Percentiles rank a stretch among this genome's conserved stretches.
Evolutionary conservation across 2,888 invertebrate genomes (phyloP).

Genomic region (Andrena fulva): DNA sequence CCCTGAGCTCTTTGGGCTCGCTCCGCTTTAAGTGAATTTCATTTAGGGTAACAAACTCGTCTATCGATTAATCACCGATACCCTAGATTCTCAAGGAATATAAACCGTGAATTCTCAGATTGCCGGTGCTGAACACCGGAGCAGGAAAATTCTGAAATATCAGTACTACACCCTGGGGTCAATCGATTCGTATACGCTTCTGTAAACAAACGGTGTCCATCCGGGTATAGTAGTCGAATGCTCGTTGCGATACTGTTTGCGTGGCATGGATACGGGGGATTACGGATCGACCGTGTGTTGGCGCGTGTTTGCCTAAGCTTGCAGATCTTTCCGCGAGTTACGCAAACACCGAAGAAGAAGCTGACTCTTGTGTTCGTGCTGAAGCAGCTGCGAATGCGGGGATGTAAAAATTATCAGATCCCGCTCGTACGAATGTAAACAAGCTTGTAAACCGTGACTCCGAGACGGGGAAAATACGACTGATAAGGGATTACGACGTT

Average conservation of each 20-base stretch:
- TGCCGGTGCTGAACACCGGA: neutral
- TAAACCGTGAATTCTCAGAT: neutral
- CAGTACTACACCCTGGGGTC: conserved; percentile 4
- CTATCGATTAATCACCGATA: neutral
- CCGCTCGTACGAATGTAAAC: conserved; percentile 10
- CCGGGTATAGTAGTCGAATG: conserved; percentile 12
- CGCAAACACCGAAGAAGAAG: conserved; percentile 26
- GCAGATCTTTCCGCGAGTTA: conserved; percentile 9
- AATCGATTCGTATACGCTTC: neutral
- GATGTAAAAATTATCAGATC: conserved; percentile 23
- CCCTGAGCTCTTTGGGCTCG: too few species aligned
- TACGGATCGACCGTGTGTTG: conserved; percentile 19
- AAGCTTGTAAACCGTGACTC: conserved; percentile 8
- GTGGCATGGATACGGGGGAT: conserved; percentile 31
- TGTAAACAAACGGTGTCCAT: conserved; percentile 36
- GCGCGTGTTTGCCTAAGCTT: conserved; percentile 37
- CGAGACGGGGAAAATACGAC: neutral
- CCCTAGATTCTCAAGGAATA: neutral
- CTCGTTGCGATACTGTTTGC: conserved; percentile 44
- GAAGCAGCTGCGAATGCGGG: neutral
- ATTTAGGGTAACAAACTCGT: too few species aligned
- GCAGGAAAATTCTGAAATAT: neutral
- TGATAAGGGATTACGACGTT: conserved; percentile 21
- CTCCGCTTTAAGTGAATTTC: too few species aligned
- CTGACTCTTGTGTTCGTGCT: neutral